A percentile compares a stretch with the other conserved stretches of the same genome.
Conservation (phyloP, 2,113 vertebrate species). For the Protomyctophum bolini region DNA sequence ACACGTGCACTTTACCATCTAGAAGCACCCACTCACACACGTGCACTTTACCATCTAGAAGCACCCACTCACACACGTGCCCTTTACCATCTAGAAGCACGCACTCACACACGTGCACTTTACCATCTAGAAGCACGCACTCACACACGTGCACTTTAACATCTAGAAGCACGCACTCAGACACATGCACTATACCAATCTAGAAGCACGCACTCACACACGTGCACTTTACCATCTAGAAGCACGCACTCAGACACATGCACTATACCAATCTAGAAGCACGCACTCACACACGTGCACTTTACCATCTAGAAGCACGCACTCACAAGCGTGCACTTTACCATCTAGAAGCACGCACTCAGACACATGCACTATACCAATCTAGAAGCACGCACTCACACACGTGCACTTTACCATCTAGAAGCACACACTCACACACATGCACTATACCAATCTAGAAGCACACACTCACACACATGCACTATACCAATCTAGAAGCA, state of each 20-base stretch:
- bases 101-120: constrained; percentile 7
- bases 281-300: not conserved
- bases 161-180: not conserved
- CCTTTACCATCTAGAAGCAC: no score
- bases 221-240: not conserved
- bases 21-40: constrained; percentile 2
- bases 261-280: no score
- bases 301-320: no score
- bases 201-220: not conserved
- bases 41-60: not conserved
- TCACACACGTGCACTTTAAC: not conserved
- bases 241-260: no score
- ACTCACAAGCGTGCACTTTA: not conserved
- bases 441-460: no score
- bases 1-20: not conserved
- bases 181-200: not conserved
- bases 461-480: not conserved
- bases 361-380: not conserved
- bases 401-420: not conserved
- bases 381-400: not conserved
- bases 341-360: no score
- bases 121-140: constrained; percentile 11
- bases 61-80: constrained; percentile 24
- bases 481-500: no score
- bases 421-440: no score